Base-by-base conservation (phyloP, 1,140 invertebrate species). In the Bombus ignitus region DNA sequence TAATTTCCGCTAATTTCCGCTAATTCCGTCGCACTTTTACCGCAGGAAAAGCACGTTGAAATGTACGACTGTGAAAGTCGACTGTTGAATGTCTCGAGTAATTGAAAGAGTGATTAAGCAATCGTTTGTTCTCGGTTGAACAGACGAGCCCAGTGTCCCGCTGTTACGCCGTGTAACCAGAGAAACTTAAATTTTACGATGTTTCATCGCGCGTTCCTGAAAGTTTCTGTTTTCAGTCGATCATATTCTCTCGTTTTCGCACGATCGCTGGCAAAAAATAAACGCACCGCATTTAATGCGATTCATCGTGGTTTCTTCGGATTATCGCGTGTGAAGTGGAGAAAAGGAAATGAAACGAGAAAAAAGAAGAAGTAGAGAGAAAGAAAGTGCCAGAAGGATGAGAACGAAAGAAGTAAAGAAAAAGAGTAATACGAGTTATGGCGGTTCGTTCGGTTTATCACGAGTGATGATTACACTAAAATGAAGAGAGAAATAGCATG, bases 1-100 rank as follows among this genome's bases (percentile, higher is more conserved):
- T 81, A 72, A 81, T 81, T 82, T 75, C 59, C 66, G 59, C 3
- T 81, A 81, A 81, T 81, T 82, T 75, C 59, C 66, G 32, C 8
- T 66, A 44, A 75, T 82, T 82, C 74, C 39, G 12, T 42, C 39
- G 22, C 32, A 3, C n/a, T 18, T 28, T 77, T 13, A 22, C 39
- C 22, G 15, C 39, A 22, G 18, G 5, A 53, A 22, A 25, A 28
- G 57, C 62, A 42, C n/a, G 32, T 15, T 73, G 13, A n/a, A 37
- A 12, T 10, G 37, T 8, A 32, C 35, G 28, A 9, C 5, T 35
- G 9, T 62, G 79, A 35, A 44, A 57, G 35, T 39, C 62, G 39
- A 42, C 32, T 18, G n/a, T 13, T 10, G 78, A 44, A 79, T 53
- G 42, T 44, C 39, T 6, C 5, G 8, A 53, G 25, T 66, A 74